Evolutionary conservation across 2,888 invertebrate genomes (phyloP), one percentile per base, ranked within the genome.

Genomic region (Synanthedon tipuliformis): DNA sequence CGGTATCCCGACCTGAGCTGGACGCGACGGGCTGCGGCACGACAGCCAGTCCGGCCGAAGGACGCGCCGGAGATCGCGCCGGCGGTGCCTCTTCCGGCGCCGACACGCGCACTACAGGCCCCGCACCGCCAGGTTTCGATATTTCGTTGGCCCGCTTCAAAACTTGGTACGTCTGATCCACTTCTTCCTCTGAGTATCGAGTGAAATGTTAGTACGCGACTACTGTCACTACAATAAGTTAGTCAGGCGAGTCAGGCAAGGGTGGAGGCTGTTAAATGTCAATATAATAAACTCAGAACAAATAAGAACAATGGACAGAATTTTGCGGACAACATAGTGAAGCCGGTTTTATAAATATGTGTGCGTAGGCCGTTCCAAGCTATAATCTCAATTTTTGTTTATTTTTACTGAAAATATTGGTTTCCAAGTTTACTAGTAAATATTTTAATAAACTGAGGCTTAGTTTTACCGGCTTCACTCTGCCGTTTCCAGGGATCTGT

Each of bases 91-190:
- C 78, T 78, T 85, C 76, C 55, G 71, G 69, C 64, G 82, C 78
- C 63, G 82, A 78, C 76, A 83, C 83, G 64, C 83, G 84, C 66
- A 85, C 85, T 68, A 82, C 78, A 56, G 81, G 82, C 70, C 84
- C 87, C 89, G 73, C 87, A 88, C 78, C 81, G 71, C 77, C 78
- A 71, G 87, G 85, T 79, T 89, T 90, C 71, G 92, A 90, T 75
- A 95, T 94, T 90, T 96, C 95, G 78, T 95, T 95, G 75, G 96
- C 96, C 84, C 96, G 95, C 90, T 96, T 96, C 90, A 96, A 91
- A 81, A 96, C 95, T 90, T 95, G 95, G 89, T 96, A 96, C 85
- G 95, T 95, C 88, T 93, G 93, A 90, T 96, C 96, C 90, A 95
- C 92, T 90, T 95, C 93, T 81, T 88, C 89, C 88, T 86, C 83